Evolutionary conservation across 2,888 invertebrate species (phyloP), one percentile per base, ranked within the genome.

Genomic region (Cheilosia urbana): DNA sequence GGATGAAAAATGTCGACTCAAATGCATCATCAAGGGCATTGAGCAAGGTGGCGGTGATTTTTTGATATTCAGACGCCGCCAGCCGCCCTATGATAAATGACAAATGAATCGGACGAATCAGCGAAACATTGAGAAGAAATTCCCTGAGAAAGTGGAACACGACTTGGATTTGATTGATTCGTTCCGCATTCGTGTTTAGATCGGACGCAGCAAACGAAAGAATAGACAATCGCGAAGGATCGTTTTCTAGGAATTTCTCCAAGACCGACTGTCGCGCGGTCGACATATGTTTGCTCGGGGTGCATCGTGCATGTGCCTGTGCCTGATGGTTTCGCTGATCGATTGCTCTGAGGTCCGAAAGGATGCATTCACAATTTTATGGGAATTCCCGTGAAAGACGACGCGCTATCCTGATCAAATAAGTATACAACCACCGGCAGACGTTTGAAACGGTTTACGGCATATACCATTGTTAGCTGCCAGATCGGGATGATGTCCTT

Each of bases 141-240:
- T 37, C n/a, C 60, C 53, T 68, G 75, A 81, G 69, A 81, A 76
- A 68, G 77, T 77, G 57, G 58, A 82, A 82, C 71, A 65, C 65
- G 77, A 82, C 77, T 82, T 53, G 51, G 58, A 77, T 81, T 85
- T 85, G 85, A 85, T 85, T 77, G 85, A 85, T 85, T 85, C 85
- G 85, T 85, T 85, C 81, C 85, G 68, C 81, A 63, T 49, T 69
- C 65, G 42, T 51, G 58, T 58, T 51, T 66, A 55, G 63, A 65
- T 40, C 40, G 34, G 66, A 55, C 21, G 4, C 53, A 53, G 7
- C 24, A 53, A n/a, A 17, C n/a, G 15, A 15, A 42, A 17, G 45
- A n/a, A 45, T 45, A 45, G 5, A 45, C 17, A 19, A 13, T 51
- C 76, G 77, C 77, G 72, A 53, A 53, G 30, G 62, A 63, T 42